These are phyloP conservation scores for Ridgeia piscesae DNA, from an alignment of 1,140 invertebrate genomes.

Conservation along the genomic window DNA sequence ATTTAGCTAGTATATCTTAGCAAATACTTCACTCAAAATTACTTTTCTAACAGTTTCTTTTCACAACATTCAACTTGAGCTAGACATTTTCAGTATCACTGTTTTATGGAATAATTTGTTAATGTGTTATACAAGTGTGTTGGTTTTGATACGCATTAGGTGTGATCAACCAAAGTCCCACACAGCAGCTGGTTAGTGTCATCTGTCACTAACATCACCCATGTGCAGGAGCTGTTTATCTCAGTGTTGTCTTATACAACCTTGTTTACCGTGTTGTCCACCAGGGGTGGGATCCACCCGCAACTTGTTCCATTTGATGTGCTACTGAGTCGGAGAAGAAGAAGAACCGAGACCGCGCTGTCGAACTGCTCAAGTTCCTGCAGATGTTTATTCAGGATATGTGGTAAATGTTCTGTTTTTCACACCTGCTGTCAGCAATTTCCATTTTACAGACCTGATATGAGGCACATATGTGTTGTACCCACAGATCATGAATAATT, in stretches of 20 bases:
- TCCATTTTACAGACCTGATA: too few species aligned
- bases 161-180: too few species aligned
- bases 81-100: too few species aligned
- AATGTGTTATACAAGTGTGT: too few species aligned
- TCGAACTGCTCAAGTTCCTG: conserved; percentile 96
- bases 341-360: conserved; percentile 92
- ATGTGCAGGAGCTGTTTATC: background rate
- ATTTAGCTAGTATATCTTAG: too few species aligned
- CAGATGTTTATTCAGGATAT: conserved; percentile 64
- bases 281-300: conserved; percentile 80
- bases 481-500: too few species aligned
- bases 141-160: too few species aligned
- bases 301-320: conserved; percentile 97
- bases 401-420: conserved; percentile 37
- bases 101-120: too few species aligned
- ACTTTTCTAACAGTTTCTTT: too few species aligned
- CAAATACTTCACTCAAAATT: too few species aligned
- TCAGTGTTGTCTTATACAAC: background rate
- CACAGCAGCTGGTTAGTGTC: background rate
- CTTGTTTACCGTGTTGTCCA: background rate
- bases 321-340: conserved; percentile 98
- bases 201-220: background rate
- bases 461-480: too few species aligned
- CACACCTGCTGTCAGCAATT: background rate
- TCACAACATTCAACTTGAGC: too few species aligned